phyloP scores from a whole-genome alignment of 2,888 invertebrate species.

The Drosophila stalkeri region DNA sequence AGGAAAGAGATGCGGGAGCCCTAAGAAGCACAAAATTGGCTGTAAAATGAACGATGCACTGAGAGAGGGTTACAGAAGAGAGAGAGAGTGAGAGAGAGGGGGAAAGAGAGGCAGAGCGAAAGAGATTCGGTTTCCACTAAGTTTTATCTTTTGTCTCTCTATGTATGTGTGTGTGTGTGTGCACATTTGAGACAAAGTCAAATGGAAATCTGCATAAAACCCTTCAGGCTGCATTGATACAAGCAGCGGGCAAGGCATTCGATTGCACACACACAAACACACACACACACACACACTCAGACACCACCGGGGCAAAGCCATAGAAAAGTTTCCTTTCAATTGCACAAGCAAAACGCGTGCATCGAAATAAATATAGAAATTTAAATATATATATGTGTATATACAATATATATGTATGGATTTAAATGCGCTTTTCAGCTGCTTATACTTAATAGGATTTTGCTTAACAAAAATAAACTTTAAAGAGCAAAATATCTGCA shows the following conservation, averaged over 20 bases:
- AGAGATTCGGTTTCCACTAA: background rate
- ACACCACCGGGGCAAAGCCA: constrained; percentile 25
- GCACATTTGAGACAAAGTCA: constrained; percentile 63
- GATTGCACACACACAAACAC: background rate
- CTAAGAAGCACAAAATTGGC: constrained; percentile 61
- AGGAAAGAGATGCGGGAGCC: background rate
- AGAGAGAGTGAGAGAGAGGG: background rate
- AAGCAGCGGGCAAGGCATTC: background rate
- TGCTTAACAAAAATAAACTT: constrained; percentile 18
- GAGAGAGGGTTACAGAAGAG: background rate
- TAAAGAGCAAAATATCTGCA: constrained; percentile 14
- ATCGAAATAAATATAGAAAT: background rate
- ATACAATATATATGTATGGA: background rate
- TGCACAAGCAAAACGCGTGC: constrained; percentile 34
- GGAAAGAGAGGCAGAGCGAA: background rate
- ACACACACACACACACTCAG: no score
- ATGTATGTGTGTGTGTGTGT: constrained; percentile 39
- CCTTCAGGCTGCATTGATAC: constrained; percentile 64
- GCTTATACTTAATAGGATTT: constrained; percentile 37
- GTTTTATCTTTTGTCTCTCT: constrained; percentile 31
- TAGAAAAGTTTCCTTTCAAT: constrained; percentile 59
- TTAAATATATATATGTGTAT: background rate
- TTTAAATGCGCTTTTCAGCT: constrained; percentile 24
- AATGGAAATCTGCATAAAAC: constrained; percentile 72
- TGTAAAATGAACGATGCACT: constrained; percentile 62